Percentiles rank a stretch among this genome's conserved stretches.
phyloP scores from a whole-genome alignment of 2,888 invertebrate species.

The Listrodromus nycthemerus region DNA sequence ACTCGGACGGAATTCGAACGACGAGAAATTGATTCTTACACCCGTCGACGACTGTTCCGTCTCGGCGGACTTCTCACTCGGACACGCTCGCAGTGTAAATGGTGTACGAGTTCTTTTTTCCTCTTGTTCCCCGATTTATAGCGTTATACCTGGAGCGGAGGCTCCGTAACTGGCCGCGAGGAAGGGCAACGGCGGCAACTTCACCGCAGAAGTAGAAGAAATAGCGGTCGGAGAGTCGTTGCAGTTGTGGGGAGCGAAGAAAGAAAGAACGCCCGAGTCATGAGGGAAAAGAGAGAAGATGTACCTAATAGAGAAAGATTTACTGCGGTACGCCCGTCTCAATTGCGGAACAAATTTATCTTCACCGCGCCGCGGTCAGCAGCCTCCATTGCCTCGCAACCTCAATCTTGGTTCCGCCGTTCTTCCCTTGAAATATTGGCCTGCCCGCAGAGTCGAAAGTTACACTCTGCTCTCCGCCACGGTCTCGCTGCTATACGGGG shows the following conservation, averaged over 20 bases:
- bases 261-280: conserved; percentile 19
- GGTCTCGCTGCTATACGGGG: conserved; percentile 3
- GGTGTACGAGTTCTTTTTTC: conserved; percentile 58
- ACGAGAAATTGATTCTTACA: not conserved
- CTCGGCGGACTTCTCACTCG: conserved; percentile 38
- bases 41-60: not conserved
- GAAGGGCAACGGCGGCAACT: conserved; percentile 36
- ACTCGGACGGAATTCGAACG: not conserved
- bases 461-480: conserved; percentile 69
- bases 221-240: conserved; percentile 44
- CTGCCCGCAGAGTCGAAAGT: conserved; percentile 82
- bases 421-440: conserved; percentile 80
- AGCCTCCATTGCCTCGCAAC: conserved; percentile 81
- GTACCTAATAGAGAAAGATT: conserved; percentile 82
- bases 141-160: conserved; percentile 76
- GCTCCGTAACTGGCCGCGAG: conserved; percentile 2
- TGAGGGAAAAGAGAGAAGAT: conserved; percentile 73
- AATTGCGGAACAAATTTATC: conserved; percentile 84
- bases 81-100: conserved; percentile 18
- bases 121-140: conserved; percentile 76
- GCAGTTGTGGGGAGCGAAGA: conserved; percentile 32
- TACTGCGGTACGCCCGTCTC: conserved; percentile 82
- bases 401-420: conserved; percentile 81
- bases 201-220: conserved; percentile 47
- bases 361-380: conserved; percentile 79